Base-by-base conservation (phyloP, 2,888 invertebrate species). In the Dorcus parallelipipedus region DNA sequence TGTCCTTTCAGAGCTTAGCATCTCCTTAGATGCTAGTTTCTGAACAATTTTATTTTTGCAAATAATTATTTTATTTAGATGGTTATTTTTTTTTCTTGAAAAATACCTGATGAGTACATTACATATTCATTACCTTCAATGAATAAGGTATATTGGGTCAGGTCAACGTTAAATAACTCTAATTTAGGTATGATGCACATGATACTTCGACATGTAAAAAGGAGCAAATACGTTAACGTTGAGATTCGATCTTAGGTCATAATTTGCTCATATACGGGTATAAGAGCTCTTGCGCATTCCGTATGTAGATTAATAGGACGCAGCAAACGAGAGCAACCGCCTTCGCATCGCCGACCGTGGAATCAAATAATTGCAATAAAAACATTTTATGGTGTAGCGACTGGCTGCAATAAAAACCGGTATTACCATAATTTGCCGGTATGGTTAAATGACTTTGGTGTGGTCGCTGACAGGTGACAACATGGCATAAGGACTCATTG, bases 401-500 rank as follows among this genome's bases (percentile, higher is more conserved):
- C 59, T 52, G 58, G 50, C 60, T 40, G 42, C 45, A 56, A 62
- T 58, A 59, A 60, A 59, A 62, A 62, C 62, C 60, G 56, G 62
- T 62, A 62, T 55, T 62, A 64, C 64, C 59, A 61, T 61, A 61
- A 61, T 61, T 61, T 59, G 63, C 58, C 59, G 62, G 62, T 52
- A 62, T 60, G 58, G 64, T 64, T 53, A 60, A 64, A 59, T 61
- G 58, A 58, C 64, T 61, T 61, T 63, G 60, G 64, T 63, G 66
- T 63, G 66, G 64, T 64, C 62, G 64, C 58, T 63, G 64, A 66
- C 63, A 64, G 62, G 60, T 66, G 66, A 63, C 63, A 66, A 59
- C 55, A 59, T 60, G 49, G 56, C 56, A 62, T 60, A 62, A 60
- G 60, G 60, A 60, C 60, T 51, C 47, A 49, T 48, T 49, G 56